Percentiles rank a stretch among this genome's conserved stretches.
These are phyloP conservation scores for Neofelis nebulosa DNA, from an alignment of 2,113 vertebrate genomes.

Conservation along the genomic window DNA sequence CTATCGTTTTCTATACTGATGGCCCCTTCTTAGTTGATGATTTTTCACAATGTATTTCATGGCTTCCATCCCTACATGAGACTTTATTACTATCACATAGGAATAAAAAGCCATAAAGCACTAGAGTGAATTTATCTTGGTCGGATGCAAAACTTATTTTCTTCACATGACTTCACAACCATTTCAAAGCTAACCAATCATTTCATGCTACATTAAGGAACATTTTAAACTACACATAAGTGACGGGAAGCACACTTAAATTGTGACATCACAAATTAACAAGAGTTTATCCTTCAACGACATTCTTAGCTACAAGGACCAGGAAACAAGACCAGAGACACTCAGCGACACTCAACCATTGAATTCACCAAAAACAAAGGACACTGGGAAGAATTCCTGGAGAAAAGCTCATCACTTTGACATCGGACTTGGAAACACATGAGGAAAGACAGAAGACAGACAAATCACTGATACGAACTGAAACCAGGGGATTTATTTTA, in stretches of 20 bases:
- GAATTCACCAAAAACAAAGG: constrained; percentile 85
- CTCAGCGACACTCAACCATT: constrained; percentile 84
- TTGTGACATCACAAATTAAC: constrained; percentile 87
- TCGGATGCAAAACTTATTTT: constrained; percentile 91
- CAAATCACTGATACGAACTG: constrained; percentile 79
- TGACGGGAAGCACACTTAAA: constrained; percentile 87
- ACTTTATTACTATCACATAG: constrained; percentile 99
- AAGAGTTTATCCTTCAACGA: constrained; percentile 83
- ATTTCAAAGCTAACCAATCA: constrained; percentile 89
- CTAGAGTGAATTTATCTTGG: constrained; percentile 94
- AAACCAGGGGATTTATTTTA: constrained; percentile 77
- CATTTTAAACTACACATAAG: constrained; percentile 87
- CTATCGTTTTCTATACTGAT: constrained; percentile 86
- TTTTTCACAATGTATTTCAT: constrained; percentile 97
- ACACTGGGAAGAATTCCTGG: constrained; percentile 83
- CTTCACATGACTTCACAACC: constrained; percentile 91
- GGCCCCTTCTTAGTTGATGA: constrained; percentile 92
- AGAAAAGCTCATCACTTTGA: constrained; percentile 83
- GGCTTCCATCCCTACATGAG: constrained; percentile 99
- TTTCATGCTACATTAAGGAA: constrained; percentile 89
- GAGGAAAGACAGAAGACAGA: constrained; percentile 85
- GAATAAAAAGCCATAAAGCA: constrained; percentile 99
- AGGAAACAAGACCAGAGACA: constrained; percentile 83
- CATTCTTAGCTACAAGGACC: constrained; percentile 83
- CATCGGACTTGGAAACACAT: constrained; percentile 86